These are phyloP conservation scores for Clistopyga incitator DNA, from an alignment of 2,888 invertebrate species.

Conservation along the genomic window DNA sequence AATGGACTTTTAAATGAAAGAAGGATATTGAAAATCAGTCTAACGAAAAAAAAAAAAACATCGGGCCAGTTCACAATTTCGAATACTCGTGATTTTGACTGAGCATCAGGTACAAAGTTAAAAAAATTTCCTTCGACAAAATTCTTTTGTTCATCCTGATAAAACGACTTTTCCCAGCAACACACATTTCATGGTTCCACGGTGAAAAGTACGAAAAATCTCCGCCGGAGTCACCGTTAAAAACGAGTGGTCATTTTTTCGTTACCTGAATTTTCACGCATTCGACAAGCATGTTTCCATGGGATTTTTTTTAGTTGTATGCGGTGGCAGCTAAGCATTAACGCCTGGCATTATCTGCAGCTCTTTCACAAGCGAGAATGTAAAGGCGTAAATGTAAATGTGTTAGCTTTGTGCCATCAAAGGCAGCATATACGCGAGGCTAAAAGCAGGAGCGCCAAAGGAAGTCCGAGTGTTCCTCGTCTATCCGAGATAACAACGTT, in stretches of 20 bases:
- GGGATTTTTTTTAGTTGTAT: background rate
- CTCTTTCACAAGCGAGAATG: background rate
- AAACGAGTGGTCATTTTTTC: background rate
- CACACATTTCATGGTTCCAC: too few species aligned
- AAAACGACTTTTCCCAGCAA: too few species aligned
- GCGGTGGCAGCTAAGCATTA: slow-evolving; percentile 8
- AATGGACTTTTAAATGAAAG: background rate
- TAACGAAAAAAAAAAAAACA: background rate
- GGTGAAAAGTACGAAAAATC: background rate
- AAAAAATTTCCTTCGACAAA: too few species aligned
- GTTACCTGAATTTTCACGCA: background rate
- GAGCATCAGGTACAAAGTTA: too few species aligned
- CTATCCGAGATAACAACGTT: slow-evolving; percentile 55
- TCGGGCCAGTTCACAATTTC: too few species aligned
- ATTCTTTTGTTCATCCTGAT: too few species aligned
- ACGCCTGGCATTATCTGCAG: slow-evolving; percentile 4
- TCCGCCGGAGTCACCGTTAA: background rate
- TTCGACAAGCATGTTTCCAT: background rate
- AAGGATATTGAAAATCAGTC: background rate
- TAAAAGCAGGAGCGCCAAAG: slow-evolving; percentile 10
- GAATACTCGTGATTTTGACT: too few species aligned
- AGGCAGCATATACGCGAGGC: slow-evolving; percentile 1
- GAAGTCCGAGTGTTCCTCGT: slow-evolving; percentile 45
- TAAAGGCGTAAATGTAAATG: slow-evolving; percentile 17
- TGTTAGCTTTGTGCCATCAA: slow-evolving; percentile 24